These are phyloP conservation scores for Drosophila longiperda DNA, from an alignment of 2,888 invertebrate species.

Conservation along the genomic window DNA sequence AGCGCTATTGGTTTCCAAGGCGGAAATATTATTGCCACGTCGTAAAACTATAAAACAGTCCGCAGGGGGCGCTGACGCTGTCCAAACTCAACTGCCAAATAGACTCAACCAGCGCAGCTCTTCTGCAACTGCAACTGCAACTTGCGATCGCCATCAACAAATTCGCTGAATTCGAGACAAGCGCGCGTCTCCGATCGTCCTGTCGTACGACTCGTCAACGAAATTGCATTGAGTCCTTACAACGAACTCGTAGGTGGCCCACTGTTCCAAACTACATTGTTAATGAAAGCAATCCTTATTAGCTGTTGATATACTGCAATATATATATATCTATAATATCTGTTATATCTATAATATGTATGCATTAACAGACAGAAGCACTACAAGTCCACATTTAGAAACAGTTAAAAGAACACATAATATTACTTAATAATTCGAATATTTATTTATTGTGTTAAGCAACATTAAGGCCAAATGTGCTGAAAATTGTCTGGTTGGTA, in stretches of 20 bases:
- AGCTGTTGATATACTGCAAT: conserved; percentile 43
- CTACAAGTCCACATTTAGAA: background rate
- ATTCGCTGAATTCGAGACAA: conserved; percentile 73
- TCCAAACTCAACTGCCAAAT: conserved; percentile 22
- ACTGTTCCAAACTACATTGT: conserved; percentile 67
- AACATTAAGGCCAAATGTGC: background rate
- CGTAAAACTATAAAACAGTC: conserved; percentile 84
- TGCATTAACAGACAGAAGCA: background rate
- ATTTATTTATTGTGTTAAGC: background rate
- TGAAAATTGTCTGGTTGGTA: background rate
- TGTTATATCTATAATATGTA: background rate
- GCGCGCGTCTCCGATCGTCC: conserved; percentile 71
- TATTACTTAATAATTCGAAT: background rate
- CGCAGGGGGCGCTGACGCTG: conserved; percentile 70
- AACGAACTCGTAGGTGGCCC: conserved; percentile 66
- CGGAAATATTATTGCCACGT: conserved; percentile 83
- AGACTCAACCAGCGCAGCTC: conserved; percentile 16
- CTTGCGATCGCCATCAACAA: conserved; percentile 60
- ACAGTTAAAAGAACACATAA: background rate
- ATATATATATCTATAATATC: background rate
- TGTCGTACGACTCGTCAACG: conserved; percentile 71
- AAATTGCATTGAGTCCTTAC: conserved; percentile 53
- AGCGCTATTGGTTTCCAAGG: conserved; percentile 76
- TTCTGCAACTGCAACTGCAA: conserved; percentile 24
- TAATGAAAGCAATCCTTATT: conserved; percentile 75